A percentile compares a stretch with the other conserved stretches of the same genome.
Conservation (phyloP, 2,888 invertebrate species). For the Thalpophila matura region DNA sequence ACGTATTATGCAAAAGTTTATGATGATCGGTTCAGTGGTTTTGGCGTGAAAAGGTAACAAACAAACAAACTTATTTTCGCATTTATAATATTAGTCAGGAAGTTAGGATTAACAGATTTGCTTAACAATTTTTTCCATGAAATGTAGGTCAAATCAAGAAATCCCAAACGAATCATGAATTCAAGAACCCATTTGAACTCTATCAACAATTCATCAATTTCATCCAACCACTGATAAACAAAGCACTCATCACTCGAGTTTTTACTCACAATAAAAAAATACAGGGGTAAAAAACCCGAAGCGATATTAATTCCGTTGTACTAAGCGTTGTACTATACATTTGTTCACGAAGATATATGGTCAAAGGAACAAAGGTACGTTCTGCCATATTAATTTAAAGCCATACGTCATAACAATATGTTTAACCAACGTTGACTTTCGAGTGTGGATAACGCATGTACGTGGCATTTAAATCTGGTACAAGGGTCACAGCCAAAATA, state of each 20-base stretch:
- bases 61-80: no score
- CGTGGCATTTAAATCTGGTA: constrained; percentile 52
- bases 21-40: no score
- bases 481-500: constrained; percentile 23
- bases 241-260: constrained; percentile 24
- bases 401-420: constrained; percentile 66
- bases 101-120: no score
- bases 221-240: constrained; percentile 24
- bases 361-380: constrained; percentile 62
- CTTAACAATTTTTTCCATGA: no score
- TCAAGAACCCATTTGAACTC: constrained; percentile 22
- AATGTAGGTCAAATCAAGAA: no score
- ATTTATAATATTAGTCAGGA: no score
- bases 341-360: constrained; percentile 64
- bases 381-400: constrained; percentile 65
- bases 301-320: constrained; percentile 56
- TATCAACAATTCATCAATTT: constrained; percentile 39
- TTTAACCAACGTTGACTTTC: constrained; percentile 57
- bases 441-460: constrained; percentile 46
- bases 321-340: constrained; percentile 61
- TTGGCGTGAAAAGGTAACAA: no score
- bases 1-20: no score
- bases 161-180: constrained; percentile 4
- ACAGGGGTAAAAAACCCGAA: constrained; percentile 23
- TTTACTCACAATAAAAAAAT: constrained; percentile 34